These are phyloP conservation scores for Orius laevigatus DNA, from an alignment of 1,140 invertebrate species.

Conservation along the genomic window DNA sequence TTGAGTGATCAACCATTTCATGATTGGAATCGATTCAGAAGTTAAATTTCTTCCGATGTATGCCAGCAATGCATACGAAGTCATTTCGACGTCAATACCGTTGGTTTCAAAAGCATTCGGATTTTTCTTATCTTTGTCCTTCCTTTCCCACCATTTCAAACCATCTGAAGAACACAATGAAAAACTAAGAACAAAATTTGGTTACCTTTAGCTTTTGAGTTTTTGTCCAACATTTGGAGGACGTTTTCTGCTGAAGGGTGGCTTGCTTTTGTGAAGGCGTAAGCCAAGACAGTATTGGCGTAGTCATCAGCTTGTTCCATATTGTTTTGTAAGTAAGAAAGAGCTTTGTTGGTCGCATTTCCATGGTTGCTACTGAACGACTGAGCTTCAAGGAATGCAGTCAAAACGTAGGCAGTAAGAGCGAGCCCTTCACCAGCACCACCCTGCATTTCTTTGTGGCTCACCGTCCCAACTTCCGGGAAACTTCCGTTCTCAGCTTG, in stretches of 20 bases:
- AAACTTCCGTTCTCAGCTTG: conserved; percentile 75
- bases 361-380: conserved; percentile 28
- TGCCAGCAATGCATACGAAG: conserved; percentile 60
- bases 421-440: conserved; percentile 52
- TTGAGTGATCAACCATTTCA: conserved; percentile 69
- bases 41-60: conserved; percentile 46
- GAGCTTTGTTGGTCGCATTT: conserved; percentile 53
- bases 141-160: conserved; percentile 55
- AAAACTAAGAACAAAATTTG: background rate
- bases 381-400: conserved; percentile 59
- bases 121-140: conserved; percentile 38
- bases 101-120: conserved; percentile 51
- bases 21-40: conserved; percentile 57
- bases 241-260: conserved; percentile 46
- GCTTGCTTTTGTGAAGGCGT: conserved; percentile 57
- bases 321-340: conserved; percentile 60
- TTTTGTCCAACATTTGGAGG: conserved; percentile 45
- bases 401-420: conserved; percentile 67
- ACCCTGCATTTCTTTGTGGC: conserved; percentile 63
- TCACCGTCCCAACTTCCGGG: conserved; percentile 54
- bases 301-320: conserved; percentile 59
- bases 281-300: conserved; percentile 56
- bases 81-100: conserved; percentile 73
- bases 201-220: conserved; percentile 29
- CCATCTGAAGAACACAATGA: conserved; percentile 3